Evolutionary conservation across 1,140 invertebrate genomes (phyloP), one percentile per base, ranked within the genome.

Genomic region (Drosophila tani): DNA sequence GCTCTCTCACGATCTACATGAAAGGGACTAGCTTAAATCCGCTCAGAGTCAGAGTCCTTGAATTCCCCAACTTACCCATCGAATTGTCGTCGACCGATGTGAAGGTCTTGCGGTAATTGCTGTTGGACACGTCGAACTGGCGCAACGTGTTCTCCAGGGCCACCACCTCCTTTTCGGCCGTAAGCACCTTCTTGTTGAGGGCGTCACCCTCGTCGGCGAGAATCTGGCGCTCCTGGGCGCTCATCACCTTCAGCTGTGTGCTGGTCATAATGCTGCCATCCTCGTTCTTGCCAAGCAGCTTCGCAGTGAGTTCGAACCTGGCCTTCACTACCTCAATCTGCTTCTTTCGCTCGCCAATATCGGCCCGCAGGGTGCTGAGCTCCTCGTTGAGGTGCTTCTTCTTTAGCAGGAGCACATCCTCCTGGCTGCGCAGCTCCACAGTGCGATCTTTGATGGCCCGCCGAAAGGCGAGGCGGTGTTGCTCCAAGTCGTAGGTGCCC

Each of bases 141-240:
- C 94, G 94, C 27, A 96, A 80, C 0, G 96, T 96, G 79, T 96
- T 96, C 84, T 96, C 96, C 93, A 96, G 94, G 3, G 95, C 95
- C 17, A 94, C 92, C 63, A 96, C 95, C 81, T 96, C 96, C 46
- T 94, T 92, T 86, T 96, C 96, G 2, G 95, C 94, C 81, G 94
- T 95, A 35, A 94, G 91, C 4, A 96, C 95, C 57, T 95, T 94
- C 7, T 93, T 93, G 78, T 96, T 96, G 41, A 96, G 91, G 17
- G 94, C 88, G 78, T 96, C 95, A 2, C 96, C 96, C 75, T 95
- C 93, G 66, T 96, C 94, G 75, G 95, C 94, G 3, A 96, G 79
- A 57, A 95, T 83, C 65, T 94, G 94, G 17, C 94, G 95, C 70
- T 95, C 95, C 90, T 96, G 95, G 3, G 95, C 95, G 40, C 91